A percentile compares a stretch with the other conserved stretches of the same genome.
Conservation (phyloP, 2,113 vertebrate species). For the human (Homo sapiens) region DNA sequence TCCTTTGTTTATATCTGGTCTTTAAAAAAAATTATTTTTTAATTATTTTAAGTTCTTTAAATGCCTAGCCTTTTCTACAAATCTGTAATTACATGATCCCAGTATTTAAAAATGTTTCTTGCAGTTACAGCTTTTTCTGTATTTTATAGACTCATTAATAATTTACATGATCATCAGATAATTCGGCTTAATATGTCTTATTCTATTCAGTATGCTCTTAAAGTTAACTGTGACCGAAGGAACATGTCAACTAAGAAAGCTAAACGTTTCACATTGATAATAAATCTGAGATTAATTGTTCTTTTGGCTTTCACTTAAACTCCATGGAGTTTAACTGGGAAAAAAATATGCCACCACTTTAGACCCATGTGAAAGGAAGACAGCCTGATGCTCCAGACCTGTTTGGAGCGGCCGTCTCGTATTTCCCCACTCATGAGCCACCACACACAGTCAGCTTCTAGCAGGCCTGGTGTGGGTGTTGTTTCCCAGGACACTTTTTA, state of each 20-base stretch:
- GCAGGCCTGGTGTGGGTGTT: constrained; percentile 61
- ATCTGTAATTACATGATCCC: background rate
- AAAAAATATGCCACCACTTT: constrained; percentile 69
- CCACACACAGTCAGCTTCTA: constrained; percentile 58
- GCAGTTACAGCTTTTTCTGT: background rate
- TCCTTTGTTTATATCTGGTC: too few relatives aligned
- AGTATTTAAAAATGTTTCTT: background rate
- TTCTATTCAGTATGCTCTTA: background rate
- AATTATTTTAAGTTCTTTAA: background rate
- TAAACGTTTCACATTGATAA: constrained; percentile 46
- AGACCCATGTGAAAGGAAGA: constrained; percentile 56
- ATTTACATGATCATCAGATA: background rate
- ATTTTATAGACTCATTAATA: background rate
- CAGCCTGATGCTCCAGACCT: constrained; percentile 70
- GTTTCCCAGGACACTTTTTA: constrained; percentile 33
- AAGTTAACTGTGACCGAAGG: background rate
- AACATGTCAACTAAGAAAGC: constrained; percentile 36
- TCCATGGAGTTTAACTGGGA: constrained; percentile 70
- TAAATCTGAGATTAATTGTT: constrained; percentile 71
- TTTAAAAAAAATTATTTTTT: background rate
- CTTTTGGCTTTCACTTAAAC: constrained; percentile 79
- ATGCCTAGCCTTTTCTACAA: background rate
- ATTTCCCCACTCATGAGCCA: background rate
- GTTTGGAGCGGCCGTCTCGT: rapidly evolving
- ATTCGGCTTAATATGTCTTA: background rate